These are phyloP conservation scores for Xenopus borealis DNA, from an alignment of 2,113 vertebrate species.

Conservation along the genomic window DNA sequence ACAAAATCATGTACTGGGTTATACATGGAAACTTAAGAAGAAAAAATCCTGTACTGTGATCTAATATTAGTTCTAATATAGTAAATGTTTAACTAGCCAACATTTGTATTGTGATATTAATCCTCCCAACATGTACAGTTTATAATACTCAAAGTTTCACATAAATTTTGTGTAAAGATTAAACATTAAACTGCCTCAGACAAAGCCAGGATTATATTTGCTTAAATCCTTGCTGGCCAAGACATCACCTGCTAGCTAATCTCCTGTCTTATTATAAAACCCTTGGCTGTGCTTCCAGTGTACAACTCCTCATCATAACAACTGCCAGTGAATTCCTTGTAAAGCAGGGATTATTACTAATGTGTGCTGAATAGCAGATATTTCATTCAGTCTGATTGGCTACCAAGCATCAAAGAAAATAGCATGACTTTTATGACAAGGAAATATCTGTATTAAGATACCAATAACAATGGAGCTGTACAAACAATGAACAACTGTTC, in stretches of 20 bases:
- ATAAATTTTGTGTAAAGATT: conserved; percentile 35
- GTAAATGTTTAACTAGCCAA: conserved; percentile 34
- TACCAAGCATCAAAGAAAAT: background rate
- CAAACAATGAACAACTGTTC: too few species aligned
- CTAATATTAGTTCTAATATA: conserved; percentile 20
- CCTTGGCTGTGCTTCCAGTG: conserved; percentile 28
- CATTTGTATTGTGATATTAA: conserved; percentile 33
- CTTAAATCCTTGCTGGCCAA: conserved; percentile 38
- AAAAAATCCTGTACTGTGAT: background rate
- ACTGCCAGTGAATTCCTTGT: conserved; percentile 24
- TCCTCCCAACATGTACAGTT: conserved; percentile 28
- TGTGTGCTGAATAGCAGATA: conserved; percentile 12
- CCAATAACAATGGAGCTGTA: too few species aligned
- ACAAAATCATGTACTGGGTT: too few species aligned
- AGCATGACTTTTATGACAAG: too few species aligned
- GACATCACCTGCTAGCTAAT: conserved; percentile 43
- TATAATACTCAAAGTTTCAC: conserved; percentile 26
- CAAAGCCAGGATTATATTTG: conserved; percentile 42
- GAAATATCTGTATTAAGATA: too few species aligned
- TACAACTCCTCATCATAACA: conserved; percentile 25
- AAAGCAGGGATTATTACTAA: conserved; percentile 8
- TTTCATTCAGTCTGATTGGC: conserved; percentile 1
- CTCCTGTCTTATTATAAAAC: conserved; percentile 40
- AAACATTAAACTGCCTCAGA: conserved; percentile 39
- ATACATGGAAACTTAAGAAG: too few species aligned